Base-by-base conservation (phyloP, 2,113 vertebrate species). In the Ictalurus furcatus region DNA sequence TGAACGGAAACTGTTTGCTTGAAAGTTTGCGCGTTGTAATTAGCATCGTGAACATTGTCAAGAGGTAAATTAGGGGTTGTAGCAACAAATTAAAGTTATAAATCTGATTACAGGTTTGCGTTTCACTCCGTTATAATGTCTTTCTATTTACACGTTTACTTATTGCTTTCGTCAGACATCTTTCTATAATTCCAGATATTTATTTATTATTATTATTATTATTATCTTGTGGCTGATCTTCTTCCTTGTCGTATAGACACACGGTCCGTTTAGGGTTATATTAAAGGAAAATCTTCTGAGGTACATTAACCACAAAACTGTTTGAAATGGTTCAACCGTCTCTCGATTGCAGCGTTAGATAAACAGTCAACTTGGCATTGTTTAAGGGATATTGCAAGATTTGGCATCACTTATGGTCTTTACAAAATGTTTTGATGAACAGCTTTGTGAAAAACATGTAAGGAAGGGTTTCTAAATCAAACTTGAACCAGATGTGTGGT, bases 381-480 rank as follows among this genome's bases (percentile, higher is more conserved):
- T 37, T 59, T 83, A 21, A 23, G 54, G 30, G 30, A 83, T 83
- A 83, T 59, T 83, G 19, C 30, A 2, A 83, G 80, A 83, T 56
- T 59, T 83, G 54, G 56, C 56, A 37, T 59, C 30, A 12, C 56
- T 25, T n/a, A 54, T 17, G 76, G 12, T 83, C 56, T 23, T 59
- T n/a, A 59, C 56, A 59, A 59, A 83, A 83, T 83, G 59, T 83
- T 83, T 83, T 59, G 56, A 83, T 83, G 80, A 83, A 83, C 30
- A 12, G 80, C 80, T 71, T 85, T 83, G 61, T 37, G 56, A 59
- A 83, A 37, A 59, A 61, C 79, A 81, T 80, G 12, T 58, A 81
- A 81, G 52, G 52, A 81, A 81, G 6, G 54, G 7, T 81, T 81
- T 81, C 16, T 81, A 81, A 81, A 81, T 81, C n/a, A 81, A 81